Conservation (phyloP, 2,797 vertebrate genomes). For the Apodemus agrarius region DNA sequence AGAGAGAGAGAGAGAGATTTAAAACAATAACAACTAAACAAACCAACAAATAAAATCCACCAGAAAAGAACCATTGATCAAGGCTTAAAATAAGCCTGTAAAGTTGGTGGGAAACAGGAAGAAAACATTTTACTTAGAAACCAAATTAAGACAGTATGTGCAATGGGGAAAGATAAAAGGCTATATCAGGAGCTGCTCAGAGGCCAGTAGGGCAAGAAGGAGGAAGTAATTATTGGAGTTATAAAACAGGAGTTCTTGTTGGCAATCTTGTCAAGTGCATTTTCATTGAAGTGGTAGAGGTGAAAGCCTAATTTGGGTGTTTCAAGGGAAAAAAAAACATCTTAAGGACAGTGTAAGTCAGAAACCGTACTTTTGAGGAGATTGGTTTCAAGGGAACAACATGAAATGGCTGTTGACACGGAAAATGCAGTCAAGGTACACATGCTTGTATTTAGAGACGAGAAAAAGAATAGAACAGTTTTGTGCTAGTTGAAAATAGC, state of each 20-base stretch:
- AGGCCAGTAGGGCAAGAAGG: background rate
- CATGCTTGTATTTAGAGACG: slow-evolving; percentile 18
- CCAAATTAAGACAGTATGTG: background rate
- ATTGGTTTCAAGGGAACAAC: background rate
- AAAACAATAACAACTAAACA: background rate
- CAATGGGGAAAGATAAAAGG: background rate
- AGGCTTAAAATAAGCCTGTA: background rate
- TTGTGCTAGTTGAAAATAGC: slow-evolving; percentile 6
- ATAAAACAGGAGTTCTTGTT: background rate
- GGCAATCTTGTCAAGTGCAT: background rate
- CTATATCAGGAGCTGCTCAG: background rate
- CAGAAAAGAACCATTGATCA: background rate
- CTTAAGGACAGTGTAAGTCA: background rate
- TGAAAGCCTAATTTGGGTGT: background rate
- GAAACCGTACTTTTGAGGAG: background rate
- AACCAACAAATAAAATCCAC: background rate
- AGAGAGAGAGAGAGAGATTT: background rate
- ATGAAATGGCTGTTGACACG: background rate
- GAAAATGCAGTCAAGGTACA: slow-evolving; percentile 3
- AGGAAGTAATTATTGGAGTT: background rate
- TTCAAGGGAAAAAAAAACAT: background rate
- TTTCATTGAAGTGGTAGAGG: slow-evolving; percentile 1
- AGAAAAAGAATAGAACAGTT: slow-evolving; percentile 41
- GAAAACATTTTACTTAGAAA: background rate
- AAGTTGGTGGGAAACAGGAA: background rate